These are phyloP conservation scores for Odontomyia ornata DNA, from an alignment of 2,888 invertebrate species.

Conservation along the genomic window DNA sequence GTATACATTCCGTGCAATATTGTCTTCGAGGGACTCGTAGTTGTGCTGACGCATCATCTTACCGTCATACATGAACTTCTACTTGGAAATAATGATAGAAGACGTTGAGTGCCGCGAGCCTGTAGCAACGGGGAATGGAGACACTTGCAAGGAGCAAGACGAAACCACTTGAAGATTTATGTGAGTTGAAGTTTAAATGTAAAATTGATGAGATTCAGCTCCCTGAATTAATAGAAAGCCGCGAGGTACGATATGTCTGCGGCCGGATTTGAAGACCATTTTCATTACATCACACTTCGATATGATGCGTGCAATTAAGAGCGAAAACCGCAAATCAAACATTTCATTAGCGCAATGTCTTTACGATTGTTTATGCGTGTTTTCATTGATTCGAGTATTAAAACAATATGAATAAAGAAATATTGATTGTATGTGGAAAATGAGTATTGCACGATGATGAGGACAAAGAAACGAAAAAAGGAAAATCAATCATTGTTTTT, in stretches of 20 bases:
- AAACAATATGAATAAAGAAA: too few relatives aligned
- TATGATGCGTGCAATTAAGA: not conserved
- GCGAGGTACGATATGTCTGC: conserved; percentile 42
- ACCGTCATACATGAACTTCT: not conserved
- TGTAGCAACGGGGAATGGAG: conserved; percentile 15
- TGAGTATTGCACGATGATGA: too few relatives aligned
- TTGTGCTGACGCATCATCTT: not conserved
- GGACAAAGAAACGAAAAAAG: too few relatives aligned
- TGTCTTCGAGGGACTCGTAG: not conserved
- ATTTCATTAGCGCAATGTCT: conserved; percentile 19
- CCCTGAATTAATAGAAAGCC: conserved; percentile 46
- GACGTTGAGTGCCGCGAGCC: conserved; percentile 4
- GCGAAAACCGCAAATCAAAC: conserved; percentile 9
- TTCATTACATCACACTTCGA: not conserved
- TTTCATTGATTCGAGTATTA: too few relatives aligned
- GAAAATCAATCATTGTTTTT: too few relatives aligned
- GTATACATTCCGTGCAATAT: conserved; percentile 18
- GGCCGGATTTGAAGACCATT: not conserved
- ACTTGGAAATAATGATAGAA: not conserved
- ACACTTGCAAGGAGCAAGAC: conserved; percentile 28
- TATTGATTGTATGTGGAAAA: too few relatives aligned
- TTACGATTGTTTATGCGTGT: not conserved
- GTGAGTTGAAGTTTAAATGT: conserved; percentile 35
- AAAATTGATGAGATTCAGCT: conserved; percentile 47
- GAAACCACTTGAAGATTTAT: conserved; percentile 41